These are phyloP conservation scores for Engystomops pustulosus DNA, from an alignment of 2,113 vertebrate species.

Conservation along the genomic window DNA sequence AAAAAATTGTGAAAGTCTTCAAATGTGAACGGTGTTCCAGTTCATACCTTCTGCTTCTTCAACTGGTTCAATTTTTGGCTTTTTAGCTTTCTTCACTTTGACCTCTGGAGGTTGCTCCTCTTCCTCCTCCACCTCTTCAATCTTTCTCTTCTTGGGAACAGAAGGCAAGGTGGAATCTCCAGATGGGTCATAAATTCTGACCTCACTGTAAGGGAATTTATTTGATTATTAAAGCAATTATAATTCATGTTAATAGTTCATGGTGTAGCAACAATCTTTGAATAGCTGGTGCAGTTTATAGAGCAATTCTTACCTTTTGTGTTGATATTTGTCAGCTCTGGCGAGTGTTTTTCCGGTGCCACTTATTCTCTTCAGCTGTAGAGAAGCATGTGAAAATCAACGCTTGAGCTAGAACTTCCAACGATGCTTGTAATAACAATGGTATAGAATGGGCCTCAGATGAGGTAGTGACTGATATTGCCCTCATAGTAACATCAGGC, in stretches of 20 bases:
- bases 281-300: not conserved
- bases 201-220: constrained; percentile 79
- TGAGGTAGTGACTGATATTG: constrained; percentile 79
- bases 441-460: constrained; percentile 82
- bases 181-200: constrained; percentile 90
- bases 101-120: constrained; percentile 66
- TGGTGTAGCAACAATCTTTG: too few species aligned
- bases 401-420: too few species aligned
- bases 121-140: constrained; percentile 81
- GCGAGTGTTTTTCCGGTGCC: constrained; percentile 94
- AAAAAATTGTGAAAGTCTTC: not conserved
- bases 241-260: too few species aligned
- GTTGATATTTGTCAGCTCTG: constrained; percentile 91
- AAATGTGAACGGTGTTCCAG: constrained; percentile 61
- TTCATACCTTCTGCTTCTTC: constrained; percentile 64
- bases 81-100: constrained; percentile 87
- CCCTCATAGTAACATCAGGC: constrained; percentile 70
- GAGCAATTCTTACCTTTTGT: constrained; percentile 82
- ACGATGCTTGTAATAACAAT: too few species aligned
- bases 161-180: constrained; percentile 90
- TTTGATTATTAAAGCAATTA: too few species aligned
- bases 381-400: not conserved
- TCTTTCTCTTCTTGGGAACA: constrained; percentile 90
- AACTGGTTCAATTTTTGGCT: constrained; percentile 68
- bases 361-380: constrained; percentile 91